Base-by-base conservation (phyloP, 2,888 invertebrate species). In the Dasysyrphus tricinctus region DNA sequence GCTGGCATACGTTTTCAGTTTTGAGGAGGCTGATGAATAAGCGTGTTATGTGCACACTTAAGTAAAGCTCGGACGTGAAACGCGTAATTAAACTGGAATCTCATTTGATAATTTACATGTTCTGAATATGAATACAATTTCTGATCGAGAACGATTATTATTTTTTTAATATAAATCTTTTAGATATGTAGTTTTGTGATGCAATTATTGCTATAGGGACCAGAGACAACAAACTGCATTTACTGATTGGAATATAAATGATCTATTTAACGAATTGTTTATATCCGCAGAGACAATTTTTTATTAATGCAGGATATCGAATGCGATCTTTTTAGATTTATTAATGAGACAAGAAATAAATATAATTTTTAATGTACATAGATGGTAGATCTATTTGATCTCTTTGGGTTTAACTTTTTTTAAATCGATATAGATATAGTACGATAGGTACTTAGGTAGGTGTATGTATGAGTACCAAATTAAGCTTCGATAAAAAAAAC, bases 61-160 rank as follows among this genome's bases (percentile, higher is more conserved):
- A 63, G 34, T 44, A 7, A 39, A 74, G 61, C 51, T 32, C 34
- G 67, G 65, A 85, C 84, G 80, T 85, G 84, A 57, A 80, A 73
- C 77, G 73, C 76, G 76, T 85, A 80, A 77, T 77, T 77, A 85
- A 80, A 73, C 76, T 84, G 75, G 72, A 85, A 77, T 77, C 61
- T 69, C 54, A 80, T 67, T 80, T 67, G 80, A 80, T 77, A 73
- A 54, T 29, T 73, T 84, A 80, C 84, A 80, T 73, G 76, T 80
- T 85, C 51, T 77, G 80, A 84, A 84, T 84, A 42, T 42, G 19
- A 67, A 67, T 37, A 37, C 5, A n/a, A 65, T 47, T 47, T 47
- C n/a, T 34, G 47, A 61, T 24, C 65, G 47, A 47, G 47, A 32
- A 65, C 19, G 16, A 67, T 67, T 67, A 57, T n/a, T n/a, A 16